Base-by-base conservation (phyloP, 2,113 vertebrate genomes). In the Fregetta grallaria region DNA sequence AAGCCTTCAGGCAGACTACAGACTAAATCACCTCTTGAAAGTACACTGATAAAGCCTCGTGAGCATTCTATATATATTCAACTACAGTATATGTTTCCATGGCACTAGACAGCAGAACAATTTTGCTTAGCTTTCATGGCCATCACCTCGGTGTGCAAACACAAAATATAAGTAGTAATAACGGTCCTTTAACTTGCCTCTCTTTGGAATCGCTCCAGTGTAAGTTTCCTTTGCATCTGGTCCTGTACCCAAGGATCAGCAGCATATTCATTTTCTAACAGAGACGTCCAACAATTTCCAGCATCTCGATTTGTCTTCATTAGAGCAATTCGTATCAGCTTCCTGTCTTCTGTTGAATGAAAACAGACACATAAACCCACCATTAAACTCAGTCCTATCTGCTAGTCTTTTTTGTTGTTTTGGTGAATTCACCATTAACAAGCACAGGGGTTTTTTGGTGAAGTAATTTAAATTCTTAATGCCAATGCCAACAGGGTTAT, bases 221-320 rank as follows among this genome's bases (percentile, higher is more conserved):
- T 99, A 27, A 99, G 99, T 66, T 99, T 99, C 91, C 98, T 99
- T 96, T 99, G 99, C 99, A 99, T 99, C 97, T 99, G 99, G 95
- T 99, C 99, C 97, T 99, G 99, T 5, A 99, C 98, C 99, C 99
- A 99, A 27, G 99, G 98, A 62, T 99, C 99, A 10, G 99, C 99
- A 86, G 98, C 97, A 87, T 99, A 99, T 65, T 99, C 98, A 38
- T 99, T 99, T 97, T 99, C 99, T 95, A 99, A 93, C 77, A 99
- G 98, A 34, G 99, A 99, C 4, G 98, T 97, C 99, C 99, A 99
- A 91, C 99, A 99, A 89, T 99, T 99, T 40, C 99, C 99, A 62
- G 99, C 99, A 49, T 99, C 98, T 92, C 99, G 98, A 90, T 99
- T 99, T 15, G 99, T 99, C 98, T 99, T 99, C 97, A 99, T 99